Evolutionary conservation across 2,113 vertebrate genomes (phyloP).

Genomic region (Microcebus jonahi): DNA sequence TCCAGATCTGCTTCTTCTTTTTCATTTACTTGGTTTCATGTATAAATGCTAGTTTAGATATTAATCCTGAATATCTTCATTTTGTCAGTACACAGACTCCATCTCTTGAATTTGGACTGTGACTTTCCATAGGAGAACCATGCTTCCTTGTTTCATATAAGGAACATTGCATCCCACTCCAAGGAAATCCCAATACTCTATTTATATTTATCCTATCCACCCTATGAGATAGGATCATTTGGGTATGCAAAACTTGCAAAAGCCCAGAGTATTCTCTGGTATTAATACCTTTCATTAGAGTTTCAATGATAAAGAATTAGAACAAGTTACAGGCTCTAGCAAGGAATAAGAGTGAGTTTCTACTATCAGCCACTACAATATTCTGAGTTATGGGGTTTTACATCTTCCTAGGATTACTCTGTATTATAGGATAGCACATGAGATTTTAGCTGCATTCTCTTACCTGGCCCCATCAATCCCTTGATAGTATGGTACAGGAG

Average conservation of each 20-base stretch:
- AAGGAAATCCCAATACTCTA: neutral
- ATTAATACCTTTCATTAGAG: neutral
- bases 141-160: neutral
- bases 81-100: neutral
- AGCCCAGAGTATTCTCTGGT: neutral
- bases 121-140: neutral
- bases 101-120: neutral
- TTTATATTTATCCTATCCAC: neutral
- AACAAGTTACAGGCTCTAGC: neutral
- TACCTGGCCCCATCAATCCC: neutral
- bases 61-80: neutral
- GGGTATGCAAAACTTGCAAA: neutral
- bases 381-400: neutral
- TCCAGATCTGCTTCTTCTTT: neutral
- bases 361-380: neutral
- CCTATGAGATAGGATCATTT: neutral
- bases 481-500: neutral
- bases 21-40: neutral
- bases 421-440: neutral
- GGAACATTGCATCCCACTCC: neutral
- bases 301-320: neutral
- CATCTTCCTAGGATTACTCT: neutral
- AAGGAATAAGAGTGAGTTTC: neutral
- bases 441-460: neutral
- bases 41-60: neutral